Evolutionary conservation across 2,113 vertebrate species (phyloP), one percentile per base, ranked within the genome.

Genomic region (Carassius gibelio): DNA sequence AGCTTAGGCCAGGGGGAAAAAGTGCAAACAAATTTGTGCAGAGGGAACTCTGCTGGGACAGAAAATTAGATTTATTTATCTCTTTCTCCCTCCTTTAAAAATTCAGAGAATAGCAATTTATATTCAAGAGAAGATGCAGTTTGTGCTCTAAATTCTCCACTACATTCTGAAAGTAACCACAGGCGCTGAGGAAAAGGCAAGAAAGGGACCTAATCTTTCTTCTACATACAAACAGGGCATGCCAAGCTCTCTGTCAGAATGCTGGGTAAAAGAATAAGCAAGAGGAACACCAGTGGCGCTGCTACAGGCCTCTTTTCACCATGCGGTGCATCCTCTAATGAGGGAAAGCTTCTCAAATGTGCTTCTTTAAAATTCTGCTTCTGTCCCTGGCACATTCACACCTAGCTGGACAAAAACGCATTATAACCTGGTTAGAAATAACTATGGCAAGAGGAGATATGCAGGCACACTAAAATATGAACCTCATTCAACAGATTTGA

Each of bases 31-130:
- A 34, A 75, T 19, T 61, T 57, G 59, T 19, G 52, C 38, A 38
- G 74, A 66, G 59, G 55, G 59, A 71, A 19, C 38, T 57, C 55
- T 34, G 76, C 79, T 23, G 42, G 57, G 30, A 78, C 57, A 34
- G 61, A 64, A 62, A 84, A 77, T 87, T 34, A 64, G 75, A 84
- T 87, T 87, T 68, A 81, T 84, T 87, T 68, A 81, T 84, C 69
- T 45, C 71, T 52, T 68, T 79, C 48, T 80, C 86, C 82, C 23
- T 38, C 21, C 69, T 75, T 72, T 19, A 81, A 84, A 52, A 75
- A 42, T 19, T 45, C 75, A 55, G 76, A 62, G 86, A 75, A 84
- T 50, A 72, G 71, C 71, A 17, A 85, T 85, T 82, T 84, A 84
- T 79, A 85, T 71, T 82, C 87, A 82, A 68, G 74, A 59, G 55